These are phyloP conservation scores for Andrena praecox DNA, from an alignment of 2,888 invertebrate species.

Conservation along the genomic window DNA sequence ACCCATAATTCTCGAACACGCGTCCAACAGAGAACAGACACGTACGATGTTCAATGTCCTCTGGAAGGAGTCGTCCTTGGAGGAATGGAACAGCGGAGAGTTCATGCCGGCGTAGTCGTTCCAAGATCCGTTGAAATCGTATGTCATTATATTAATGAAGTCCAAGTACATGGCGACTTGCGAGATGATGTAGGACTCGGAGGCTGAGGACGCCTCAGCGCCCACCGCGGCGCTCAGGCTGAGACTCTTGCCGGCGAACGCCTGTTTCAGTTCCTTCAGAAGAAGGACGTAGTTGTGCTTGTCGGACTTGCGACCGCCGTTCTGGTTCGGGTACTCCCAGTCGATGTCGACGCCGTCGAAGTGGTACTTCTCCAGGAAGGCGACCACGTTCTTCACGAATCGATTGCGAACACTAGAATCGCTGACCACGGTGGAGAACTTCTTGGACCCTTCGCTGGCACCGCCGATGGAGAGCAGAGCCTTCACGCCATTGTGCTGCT, in stretches of 20 bases:
- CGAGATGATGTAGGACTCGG: constrained; percentile 87
- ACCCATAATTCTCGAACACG: background rate
- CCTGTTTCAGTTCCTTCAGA: constrained; percentile 86
- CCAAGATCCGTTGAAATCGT: background rate
- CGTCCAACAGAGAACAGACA: constrained; percentile 40
- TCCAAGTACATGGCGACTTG: constrained; percentile 88
- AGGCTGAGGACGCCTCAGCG: constrained; percentile 85
- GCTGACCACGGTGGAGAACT: constrained; percentile 87
- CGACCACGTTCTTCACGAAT: constrained; percentile 87
- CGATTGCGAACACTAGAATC: constrained; percentile 82
- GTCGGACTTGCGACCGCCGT: constrained; percentile 86
- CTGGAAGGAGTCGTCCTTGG: constrained; percentile 74
- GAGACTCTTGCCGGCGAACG: constrained; percentile 86
- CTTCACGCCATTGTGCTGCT: constrained; percentile 86
- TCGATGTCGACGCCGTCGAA: constrained; percentile 91
- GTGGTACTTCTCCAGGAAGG: constrained; percentile 86
- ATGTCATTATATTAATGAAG: constrained; percentile 85
- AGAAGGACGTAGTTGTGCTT: constrained; percentile 86
- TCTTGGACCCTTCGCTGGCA: constrained; percentile 89
- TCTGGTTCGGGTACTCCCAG: constrained; percentile 90
- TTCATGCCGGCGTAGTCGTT: background rate
- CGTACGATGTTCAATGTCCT: constrained; percentile 85
- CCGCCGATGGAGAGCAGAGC: constrained; percentile 89
- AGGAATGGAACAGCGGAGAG: background rate
- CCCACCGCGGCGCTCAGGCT: constrained; percentile 85